Evolutionary conservation across 2,797 vertebrate species (phyloP), one percentile per base, ranked within the genome.

Genomic region (Platalea minor): DNA sequence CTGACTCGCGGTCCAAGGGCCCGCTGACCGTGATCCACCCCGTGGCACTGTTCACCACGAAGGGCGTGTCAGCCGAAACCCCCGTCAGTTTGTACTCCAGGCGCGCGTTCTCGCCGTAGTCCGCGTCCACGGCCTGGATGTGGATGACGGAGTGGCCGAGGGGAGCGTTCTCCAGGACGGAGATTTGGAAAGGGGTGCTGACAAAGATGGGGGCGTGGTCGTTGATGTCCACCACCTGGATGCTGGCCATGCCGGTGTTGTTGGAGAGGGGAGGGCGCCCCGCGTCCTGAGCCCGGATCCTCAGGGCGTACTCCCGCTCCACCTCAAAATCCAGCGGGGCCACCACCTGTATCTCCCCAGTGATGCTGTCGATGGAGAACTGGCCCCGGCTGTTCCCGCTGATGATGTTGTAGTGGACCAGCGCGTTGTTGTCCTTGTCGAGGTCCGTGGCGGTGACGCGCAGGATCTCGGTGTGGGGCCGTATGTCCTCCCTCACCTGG

Each of bases 191-290:
- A 8, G 99, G 99, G 3, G 99, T 99, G 90, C 99, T 99, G 76
- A 99, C 99, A 97, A 99, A 99, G 85, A 99, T 99, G 6, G 99
- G 99, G 3, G 99, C 98, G 46, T 99, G 99, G 96, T 99, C 99
- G 1, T 99, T 99, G 89, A 99, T 99, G 82, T 99, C 99, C 23
- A 99, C 99, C 67, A 99, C 98, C 96, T 99, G 99, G 19, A 99
- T 98, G 73, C 99, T 99, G 9, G 98, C 98, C 96, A 99, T 99
- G 69, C 99, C 99, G 0, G 99, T 99, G 95, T 99, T 99, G 97
- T 99, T 99, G 54, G 99, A 99, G 25, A 99, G 98, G 7, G 99
- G 99, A 13, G 99, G 99, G 4, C 99, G 98, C 3, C 99, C 99
- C 0, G 99, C 99, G 29, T 99, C 99, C 97, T 99, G 99, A 1